Base-by-base conservation (phyloP, 2,797 vertebrate genomes). In the Pseudochirops corinnae region DNA sequence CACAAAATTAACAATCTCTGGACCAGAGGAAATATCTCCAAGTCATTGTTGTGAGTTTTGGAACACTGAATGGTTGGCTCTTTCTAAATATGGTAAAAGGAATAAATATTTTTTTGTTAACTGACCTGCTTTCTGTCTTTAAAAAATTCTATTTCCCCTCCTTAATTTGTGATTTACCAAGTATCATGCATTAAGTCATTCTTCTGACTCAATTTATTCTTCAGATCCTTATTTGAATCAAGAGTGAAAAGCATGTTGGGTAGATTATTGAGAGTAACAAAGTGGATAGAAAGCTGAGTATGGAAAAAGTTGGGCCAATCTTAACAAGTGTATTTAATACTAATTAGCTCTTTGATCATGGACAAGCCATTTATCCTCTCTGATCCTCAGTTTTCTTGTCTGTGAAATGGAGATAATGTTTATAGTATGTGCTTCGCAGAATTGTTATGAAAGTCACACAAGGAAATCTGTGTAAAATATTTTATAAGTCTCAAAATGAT, bases 101-200 rank as follows among this genome's bases (percentile, higher is more conserved):
- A 91, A 46, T 57, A 82, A 46, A 46, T 46, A 82, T 26, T 52
- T 82, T 55, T 18, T 55, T 1, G 1, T n/a, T 92, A 1, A 21
- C 55, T 24, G 56, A 16, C 12, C 2, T 0, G 1, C 24, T 95
- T 95, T 5, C 1, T 87, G 3, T 39, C 93, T 60, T 94, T 93
- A 55, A 74, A 90, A 95, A 96, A 93, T 56, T 92, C 28, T 92
- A 91, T 60, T 39, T 67, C 91, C 92, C 93, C 16, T 14, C 18
- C 55, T 90, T 90, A 90, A 92, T 92, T 96, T 62, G 50, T 92
- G 55, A 96, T 92, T 90, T 2, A 55, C 46, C 74, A 92, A 95
- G 91, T 11, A 29, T 92, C 39, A 39, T 24, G 93, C 62, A 67
- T 93, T 92, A 90, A 95, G 53, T 90, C 9, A 29, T 1, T 56